Percentiles rank a stretch among this genome's conserved stretches.
Conservation (phyloP, 2,888 invertebrate species). For the Mythimna ferrago region DNA sequence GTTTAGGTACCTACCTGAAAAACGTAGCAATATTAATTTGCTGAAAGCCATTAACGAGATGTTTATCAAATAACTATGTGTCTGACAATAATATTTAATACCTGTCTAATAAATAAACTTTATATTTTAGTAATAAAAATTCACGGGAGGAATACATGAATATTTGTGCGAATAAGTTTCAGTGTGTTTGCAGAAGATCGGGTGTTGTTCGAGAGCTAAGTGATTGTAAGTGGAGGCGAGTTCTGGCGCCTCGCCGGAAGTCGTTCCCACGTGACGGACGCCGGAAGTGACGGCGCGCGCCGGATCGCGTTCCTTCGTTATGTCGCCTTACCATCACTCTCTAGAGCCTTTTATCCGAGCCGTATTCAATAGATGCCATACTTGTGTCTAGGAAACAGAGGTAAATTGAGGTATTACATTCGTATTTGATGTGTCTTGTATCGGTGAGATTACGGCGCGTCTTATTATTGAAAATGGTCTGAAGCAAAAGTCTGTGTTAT, state of each 20-base stretch:
- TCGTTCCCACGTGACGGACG: conserved; percentile 89
- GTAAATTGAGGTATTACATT: conserved; percentile 55
- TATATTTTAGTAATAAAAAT: conserved; percentile 38
- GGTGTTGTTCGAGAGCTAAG: conserved; percentile 82
- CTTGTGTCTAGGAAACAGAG: conserved; percentile 56
- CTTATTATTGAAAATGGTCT: not conserved
- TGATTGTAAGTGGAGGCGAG: conserved; percentile 88
- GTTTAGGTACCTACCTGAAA: conserved; percentile 26
- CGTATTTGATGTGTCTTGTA: conserved; percentile 50
- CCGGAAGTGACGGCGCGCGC: conserved; percentile 86
- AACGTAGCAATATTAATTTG: conserved; percentile 44
- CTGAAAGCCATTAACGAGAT: conserved; percentile 39
- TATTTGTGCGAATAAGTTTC: conserved; percentile 65
- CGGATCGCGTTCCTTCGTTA: conserved; percentile 87
- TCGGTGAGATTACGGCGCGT: conserved; percentile 20
- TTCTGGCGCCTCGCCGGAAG: conserved; percentile 88
- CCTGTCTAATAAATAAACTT: not conserved
- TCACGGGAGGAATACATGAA: conserved; percentile 61
- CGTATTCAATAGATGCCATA: conserved; percentile 64
- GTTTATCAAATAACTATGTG: conserved; percentile 47
- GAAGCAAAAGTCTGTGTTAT: not conserved
- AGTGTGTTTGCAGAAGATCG: conserved; percentile 75
- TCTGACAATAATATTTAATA: conserved; percentile 35
- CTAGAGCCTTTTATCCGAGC: conserved; percentile 74
- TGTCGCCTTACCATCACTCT: conserved; percentile 79